Evolutionary conservation across 2,113 vertebrate genomes (phyloP).

Genomic region (Anarhynchus alexandrinus): DNA sequence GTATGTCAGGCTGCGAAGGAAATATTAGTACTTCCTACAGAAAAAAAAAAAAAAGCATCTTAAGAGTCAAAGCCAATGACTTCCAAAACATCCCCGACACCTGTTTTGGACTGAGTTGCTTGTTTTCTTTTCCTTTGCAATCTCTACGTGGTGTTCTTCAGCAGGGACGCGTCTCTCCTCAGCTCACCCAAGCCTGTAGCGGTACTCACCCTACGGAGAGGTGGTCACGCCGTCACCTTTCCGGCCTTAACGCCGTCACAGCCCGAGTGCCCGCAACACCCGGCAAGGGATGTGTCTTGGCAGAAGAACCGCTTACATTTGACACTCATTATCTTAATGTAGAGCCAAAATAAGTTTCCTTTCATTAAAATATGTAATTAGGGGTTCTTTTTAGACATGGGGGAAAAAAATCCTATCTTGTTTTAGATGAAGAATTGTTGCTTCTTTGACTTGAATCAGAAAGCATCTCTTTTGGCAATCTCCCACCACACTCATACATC

Average conservation of each 20-base stretch:
- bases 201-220: not conserved
- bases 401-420: not conserved
- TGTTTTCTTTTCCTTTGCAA: not conserved
- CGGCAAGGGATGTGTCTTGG: not conserved
- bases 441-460: not conserved
- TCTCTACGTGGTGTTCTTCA: not conserved
- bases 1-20: not conserved
- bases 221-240: not conserved
- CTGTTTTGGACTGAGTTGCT: not conserved
- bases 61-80: not conserved
- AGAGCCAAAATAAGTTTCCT: not conserved
- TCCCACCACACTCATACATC: not conserved
- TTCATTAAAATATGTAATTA: constrained; percentile 31
- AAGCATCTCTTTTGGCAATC: not conserved
- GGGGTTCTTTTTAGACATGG: not conserved
- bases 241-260: not conserved
- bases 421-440: not conserved
- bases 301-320: not conserved
- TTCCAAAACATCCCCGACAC: not conserved
- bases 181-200: not conserved
- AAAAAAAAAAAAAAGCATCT: not conserved
- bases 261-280: not conserved
- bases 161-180: not conserved
- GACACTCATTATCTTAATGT: not conserved
- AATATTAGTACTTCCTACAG: not conserved